Evolutionary conservation across 2,113 vertebrate genomes (phyloP).

Genomic region (Saimiri boliviensis): DNA sequence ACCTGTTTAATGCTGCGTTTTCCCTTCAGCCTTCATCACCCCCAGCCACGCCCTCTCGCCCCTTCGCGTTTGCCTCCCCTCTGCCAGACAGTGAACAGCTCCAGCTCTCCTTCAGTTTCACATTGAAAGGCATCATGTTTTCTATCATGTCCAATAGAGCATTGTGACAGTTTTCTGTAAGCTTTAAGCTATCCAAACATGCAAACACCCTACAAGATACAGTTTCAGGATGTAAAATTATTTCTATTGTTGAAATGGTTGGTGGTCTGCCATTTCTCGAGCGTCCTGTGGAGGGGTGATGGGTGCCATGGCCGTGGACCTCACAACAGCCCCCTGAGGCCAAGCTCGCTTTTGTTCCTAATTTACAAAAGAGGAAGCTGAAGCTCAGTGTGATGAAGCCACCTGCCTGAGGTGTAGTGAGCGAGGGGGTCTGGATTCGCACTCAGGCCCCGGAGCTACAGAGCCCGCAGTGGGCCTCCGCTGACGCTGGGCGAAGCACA

Average conservation of each 20-base stretch:
- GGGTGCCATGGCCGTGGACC: not conserved
- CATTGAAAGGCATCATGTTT: not conserved
- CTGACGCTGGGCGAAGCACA: fast-evolving
- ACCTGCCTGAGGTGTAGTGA: fast-evolving
- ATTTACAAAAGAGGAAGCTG: not conserved
- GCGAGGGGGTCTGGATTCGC: fast-evolving
- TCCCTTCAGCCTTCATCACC: slow-evolving; percentile 71
- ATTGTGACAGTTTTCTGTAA: not conserved
- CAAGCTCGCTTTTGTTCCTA: not conserved
- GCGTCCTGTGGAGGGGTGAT: not conserved
- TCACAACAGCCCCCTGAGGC: too few relatives aligned
- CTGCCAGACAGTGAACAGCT: slow-evolving; percentile 84
- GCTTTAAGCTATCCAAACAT: not conserved
- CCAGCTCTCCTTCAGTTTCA: slow-evolving; percentile 81
- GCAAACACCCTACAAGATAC: not conserved
- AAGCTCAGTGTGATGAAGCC: not conserved
- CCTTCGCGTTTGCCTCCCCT: slow-evolving; percentile 81
- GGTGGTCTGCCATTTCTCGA: fast-evolving
- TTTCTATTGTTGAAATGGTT: not conserved
- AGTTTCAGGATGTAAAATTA: not conserved
- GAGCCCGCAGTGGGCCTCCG: not conserved
- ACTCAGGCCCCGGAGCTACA: not conserved
- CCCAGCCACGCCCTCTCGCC: slow-evolving; percentile 75
- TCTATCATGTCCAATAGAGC: not conserved
- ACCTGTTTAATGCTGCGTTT: not conserved